These are phyloP conservation scores for Tetranychus piercei DNA, from an alignment of 2,888 invertebrate genomes.

Conservation along the genomic window DNA sequence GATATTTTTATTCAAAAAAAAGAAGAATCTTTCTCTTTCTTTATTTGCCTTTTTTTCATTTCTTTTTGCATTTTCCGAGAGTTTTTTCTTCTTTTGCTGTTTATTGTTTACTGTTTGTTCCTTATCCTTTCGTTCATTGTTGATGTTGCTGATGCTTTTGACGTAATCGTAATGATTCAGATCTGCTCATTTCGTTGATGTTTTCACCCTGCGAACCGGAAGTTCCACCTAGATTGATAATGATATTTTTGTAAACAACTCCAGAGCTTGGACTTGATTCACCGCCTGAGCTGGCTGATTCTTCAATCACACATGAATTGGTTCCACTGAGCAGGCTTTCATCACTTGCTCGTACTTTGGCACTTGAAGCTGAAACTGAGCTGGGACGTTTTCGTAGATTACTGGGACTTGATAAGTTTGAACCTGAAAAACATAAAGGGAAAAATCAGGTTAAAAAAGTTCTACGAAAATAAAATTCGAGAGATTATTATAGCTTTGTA, in stretches of 20 bases:
- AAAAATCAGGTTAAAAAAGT: no score
- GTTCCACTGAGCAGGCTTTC: constrained; percentile 25
- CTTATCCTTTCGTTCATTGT: no score
- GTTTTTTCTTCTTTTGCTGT: no score
- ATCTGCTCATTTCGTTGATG: background rate
- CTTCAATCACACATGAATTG: constrained; percentile 26
- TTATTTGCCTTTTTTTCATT: no score
- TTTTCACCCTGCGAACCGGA: background rate
- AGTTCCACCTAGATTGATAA: constrained; percentile 25
- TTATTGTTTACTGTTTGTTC: no score
- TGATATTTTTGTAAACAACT: constrained; percentile 26
- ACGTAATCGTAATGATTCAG: background rate
- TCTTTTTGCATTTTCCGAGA: no score
- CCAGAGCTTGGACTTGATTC: constrained; percentile 25
- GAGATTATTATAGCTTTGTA: no score
- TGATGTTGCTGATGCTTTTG: background rate
- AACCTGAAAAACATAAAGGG: background rate
- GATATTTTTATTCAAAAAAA: no score
- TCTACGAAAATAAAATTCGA: no score
- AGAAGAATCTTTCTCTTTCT: no score
- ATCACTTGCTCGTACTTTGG: constrained; percentile 22
- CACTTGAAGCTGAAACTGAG: background rate
- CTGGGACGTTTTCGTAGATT: constrained; percentile 4
- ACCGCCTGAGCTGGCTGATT: constrained; percentile 26
- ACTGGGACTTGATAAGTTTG: background rate